A percentile compares a stretch with the other conserved stretches of the same genome.
These are phyloP conservation scores for Cassiopea xamachana DNA, from an alignment of 30 jellyfish, hydroid and myxozoan genomes.

Conservation along the genomic window DNA sequence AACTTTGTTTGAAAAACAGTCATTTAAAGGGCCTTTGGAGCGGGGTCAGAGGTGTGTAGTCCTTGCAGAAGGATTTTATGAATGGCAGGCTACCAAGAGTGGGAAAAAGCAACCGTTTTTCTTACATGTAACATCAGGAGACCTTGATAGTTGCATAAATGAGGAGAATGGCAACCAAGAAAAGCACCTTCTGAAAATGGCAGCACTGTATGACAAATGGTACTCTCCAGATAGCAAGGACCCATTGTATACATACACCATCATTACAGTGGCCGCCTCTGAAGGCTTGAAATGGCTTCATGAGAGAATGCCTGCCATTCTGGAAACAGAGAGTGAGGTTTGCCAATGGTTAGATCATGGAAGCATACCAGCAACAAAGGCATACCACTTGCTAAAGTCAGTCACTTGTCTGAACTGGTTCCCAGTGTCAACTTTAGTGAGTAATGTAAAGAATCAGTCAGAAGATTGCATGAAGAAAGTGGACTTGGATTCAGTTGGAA, in stretches of 20 bases:
- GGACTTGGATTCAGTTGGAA: conserved; percentile 32
- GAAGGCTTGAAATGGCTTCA: conserved; percentile 75
- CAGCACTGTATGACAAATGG: conserved; percentile 88
- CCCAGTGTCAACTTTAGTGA: conserved; percentile 90
- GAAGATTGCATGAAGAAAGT: conserved; percentile 81
- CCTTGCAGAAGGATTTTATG: conserved; percentile 94
- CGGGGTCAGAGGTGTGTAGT: conserved; percentile 94
- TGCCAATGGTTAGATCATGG: conserved; percentile 77
- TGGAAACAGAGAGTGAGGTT: conserved; percentile 70
- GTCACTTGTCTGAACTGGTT: conserved; percentile 78
- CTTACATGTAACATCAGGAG: conserved; percentile 38
- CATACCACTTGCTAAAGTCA: conserved; percentile 66
- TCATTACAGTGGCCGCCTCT: conserved; percentile 87
- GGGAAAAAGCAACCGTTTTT: conserved; percentile 92
- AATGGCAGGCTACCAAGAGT: conserved; percentile 71
- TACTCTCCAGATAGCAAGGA: conserved; percentile 37
- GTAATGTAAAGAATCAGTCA: conserved; percentile 83
- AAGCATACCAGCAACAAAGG: conserved; percentile 59
- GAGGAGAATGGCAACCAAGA: not conserved
- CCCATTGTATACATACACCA: conserved; percentile 79
- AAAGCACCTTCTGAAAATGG: conserved; percentile 77
- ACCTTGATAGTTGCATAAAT: not conserved
- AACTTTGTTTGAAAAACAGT: conserved; percentile 70
- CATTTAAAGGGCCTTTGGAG: conserved; percentile 82
- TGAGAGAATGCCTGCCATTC: conserved; percentile 96